Percentiles rank a stretch among this genome's conserved stretches.
These are phyloP conservation scores for Selenia dentaria DNA, from an alignment of 2,888 invertebrate genomes.

Conservation along the genomic window DNA sequence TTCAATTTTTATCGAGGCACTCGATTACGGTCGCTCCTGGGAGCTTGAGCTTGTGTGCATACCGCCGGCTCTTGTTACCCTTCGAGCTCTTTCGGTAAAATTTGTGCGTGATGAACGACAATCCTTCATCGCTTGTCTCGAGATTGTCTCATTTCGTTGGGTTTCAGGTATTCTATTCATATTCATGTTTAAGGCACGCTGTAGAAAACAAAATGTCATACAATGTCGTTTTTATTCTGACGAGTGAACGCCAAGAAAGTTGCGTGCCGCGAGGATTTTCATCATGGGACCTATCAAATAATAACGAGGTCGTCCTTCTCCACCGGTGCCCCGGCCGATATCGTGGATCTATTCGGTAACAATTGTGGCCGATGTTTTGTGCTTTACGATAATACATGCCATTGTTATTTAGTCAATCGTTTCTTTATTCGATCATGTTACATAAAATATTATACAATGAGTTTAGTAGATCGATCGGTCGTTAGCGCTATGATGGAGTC, in stretches of 20 bases:
- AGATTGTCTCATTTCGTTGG: conserved; percentile 65
- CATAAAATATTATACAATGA: conserved; percentile 41
- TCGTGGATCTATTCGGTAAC: conserved; percentile 67
- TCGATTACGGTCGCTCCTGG: conserved; percentile 54
- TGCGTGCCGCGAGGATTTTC: conserved; percentile 78
- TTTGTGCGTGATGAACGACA: conserved; percentile 75
- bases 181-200: conserved; percentile 61
- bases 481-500: conserved; percentile 31
- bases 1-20: conserved; percentile 68
- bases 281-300: conserved; percentile 80
- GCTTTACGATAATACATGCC: conserved; percentile 65
- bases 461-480: conserved; percentile 37
- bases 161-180: conserved; percentile 66
- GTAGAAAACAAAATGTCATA: conserved; percentile 60
- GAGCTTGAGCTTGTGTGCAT: conserved; percentile 29
- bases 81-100: conserved; percentile 46
- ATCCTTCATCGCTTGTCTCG: conserved; percentile 70
- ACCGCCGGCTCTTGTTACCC: conserved; percentile 17
- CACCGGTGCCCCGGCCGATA: conserved; percentile 62
- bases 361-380: conserved; percentile 70
- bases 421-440: conserved; percentile 52
- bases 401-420: conserved; percentile 60
- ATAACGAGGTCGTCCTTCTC: conserved; percentile 74
- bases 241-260: conserved; percentile 75
- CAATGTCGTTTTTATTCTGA: conserved; percentile 76